Percentiles rank a stretch among this genome's conserved stretches.
These are phyloP conservation scores for Drosophila bunnanda DNA, from an alignment of 2,888 invertebrate genomes.

Conservation along the genomic window DNA sequence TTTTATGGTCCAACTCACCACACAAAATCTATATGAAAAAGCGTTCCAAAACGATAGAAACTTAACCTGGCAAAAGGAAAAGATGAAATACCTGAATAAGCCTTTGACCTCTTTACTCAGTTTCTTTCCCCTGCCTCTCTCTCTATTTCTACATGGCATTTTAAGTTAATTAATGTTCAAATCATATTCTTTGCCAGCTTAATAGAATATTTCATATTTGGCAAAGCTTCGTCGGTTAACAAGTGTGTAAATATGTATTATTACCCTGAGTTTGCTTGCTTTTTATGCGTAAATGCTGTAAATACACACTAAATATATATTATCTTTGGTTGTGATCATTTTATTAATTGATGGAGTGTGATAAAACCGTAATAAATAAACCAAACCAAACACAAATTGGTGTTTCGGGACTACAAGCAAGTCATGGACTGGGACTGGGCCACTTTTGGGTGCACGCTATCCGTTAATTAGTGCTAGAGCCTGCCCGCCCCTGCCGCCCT, in stretches of 20 bases:
- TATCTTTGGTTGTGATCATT: constrained; percentile 39
- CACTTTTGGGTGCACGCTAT: constrained; percentile 45
- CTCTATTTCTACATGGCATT: constrained; percentile 37
- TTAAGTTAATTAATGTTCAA: constrained; percentile 21
- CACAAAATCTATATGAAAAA: constrained; percentile 81
- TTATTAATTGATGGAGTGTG: constrained; percentile 46
- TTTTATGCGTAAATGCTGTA: constrained; percentile 71
- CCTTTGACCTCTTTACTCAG: constrained; percentile 28
- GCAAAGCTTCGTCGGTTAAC: constrained; percentile 20
- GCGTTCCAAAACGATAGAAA: constrained; percentile 9
- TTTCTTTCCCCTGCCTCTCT: constrained; percentile 34
- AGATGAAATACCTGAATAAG: constrained; percentile 20
- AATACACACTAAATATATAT: constrained; percentile 62
- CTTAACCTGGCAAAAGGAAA: constrained; percentile 11
- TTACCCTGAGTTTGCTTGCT: constrained; percentile 56
- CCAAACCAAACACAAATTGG: constrained; percentile 19
- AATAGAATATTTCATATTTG: constrained; percentile 37
- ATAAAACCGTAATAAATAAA: constrained; percentile 12
- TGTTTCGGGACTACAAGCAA: constrained; percentile 61
- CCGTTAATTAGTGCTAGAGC: constrained; percentile 43
- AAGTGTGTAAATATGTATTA: constrained; percentile 23
- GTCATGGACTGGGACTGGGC: constrained; percentile 57
- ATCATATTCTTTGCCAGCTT: constrained; percentile 27
- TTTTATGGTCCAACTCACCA: constrained; percentile 81
- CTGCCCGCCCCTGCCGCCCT: constrained; percentile 1